Conservation (phyloP, 2,797 vertebrate genomes). For the Podarcis siculus region DNA sequence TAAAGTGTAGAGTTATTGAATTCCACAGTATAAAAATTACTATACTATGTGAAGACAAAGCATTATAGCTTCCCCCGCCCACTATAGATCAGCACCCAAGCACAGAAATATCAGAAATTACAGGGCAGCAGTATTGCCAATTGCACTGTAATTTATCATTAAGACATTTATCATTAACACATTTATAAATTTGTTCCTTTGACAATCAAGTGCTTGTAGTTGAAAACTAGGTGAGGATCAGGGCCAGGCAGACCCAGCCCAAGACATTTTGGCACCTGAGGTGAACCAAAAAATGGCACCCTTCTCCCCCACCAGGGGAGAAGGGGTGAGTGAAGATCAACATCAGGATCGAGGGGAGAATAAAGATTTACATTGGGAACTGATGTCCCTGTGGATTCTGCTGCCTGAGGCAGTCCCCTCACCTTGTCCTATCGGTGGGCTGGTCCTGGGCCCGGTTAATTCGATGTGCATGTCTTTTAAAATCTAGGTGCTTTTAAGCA, state of each 20-base stretch:
- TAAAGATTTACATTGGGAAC: too few relatives aligned
- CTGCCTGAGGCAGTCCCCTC: too few relatives aligned
- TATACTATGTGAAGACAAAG: neutral
- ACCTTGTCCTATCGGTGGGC: too few relatives aligned
- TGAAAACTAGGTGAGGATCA: constrained; percentile 4
- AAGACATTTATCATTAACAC: neutral
- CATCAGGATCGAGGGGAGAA: too few relatives aligned
- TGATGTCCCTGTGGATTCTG: too few relatives aligned
- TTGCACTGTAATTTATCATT: neutral
- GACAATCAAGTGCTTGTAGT: neutral
- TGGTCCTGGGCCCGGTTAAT: neutral
- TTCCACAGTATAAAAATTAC: neutral
- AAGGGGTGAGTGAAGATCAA: too few relatives aligned
- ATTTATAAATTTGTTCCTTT: neutral
- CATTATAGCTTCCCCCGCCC: neutral
- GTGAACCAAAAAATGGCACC: too few relatives aligned
- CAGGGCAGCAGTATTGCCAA: neutral
- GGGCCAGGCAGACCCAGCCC: too few relatives aligned
- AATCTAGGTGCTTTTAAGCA: neutral
- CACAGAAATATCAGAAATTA: neutral
- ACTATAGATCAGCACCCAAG: neutral
- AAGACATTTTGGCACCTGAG: too few relatives aligned
- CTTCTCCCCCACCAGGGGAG: too few relatives aligned
- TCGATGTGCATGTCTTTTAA: constrained; percentile 12
- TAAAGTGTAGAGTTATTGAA: neutral